These are phyloP conservation scores for Argopecten irradians DNA, from an alignment of 1,140 invertebrate species.

Conservation along the genomic window DNA sequence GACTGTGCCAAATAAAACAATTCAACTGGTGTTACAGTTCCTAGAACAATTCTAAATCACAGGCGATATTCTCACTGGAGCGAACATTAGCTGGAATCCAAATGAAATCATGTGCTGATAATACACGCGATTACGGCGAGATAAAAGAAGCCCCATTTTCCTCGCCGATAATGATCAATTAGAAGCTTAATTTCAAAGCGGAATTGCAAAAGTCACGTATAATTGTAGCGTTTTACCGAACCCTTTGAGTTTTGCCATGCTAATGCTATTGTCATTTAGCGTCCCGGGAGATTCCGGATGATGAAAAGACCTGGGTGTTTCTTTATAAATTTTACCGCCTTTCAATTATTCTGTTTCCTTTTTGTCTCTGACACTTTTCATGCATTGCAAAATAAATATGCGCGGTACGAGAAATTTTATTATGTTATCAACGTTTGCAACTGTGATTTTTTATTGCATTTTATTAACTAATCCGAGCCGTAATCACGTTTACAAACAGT, in stretches of 20 bases:
- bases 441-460: background rate
- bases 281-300: background rate
- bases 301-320: background rate
- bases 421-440: background rate
- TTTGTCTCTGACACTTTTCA: background rate
- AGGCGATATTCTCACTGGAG: background rate
- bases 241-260: background rate
- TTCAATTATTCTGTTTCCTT: background rate
- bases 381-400: background rate
- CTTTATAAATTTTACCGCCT: background rate
- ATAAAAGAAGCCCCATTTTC: background rate
- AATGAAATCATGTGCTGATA: background rate
- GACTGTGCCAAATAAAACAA: no score
- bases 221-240: background rate
- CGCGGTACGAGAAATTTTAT: background rate
- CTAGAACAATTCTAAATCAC: background rate
- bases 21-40: no score
- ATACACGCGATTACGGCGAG: background rate
- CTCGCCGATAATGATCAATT: background rate
- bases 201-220: background rate
- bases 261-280: background rate
- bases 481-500: no score
- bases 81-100: background rate
- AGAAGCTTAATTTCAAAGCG: background rate
- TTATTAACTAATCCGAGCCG: background rate